Evolutionary conservation across 2,888 invertebrate genomes (phyloP).

Genomic region (Drosophila formosana): DNA sequence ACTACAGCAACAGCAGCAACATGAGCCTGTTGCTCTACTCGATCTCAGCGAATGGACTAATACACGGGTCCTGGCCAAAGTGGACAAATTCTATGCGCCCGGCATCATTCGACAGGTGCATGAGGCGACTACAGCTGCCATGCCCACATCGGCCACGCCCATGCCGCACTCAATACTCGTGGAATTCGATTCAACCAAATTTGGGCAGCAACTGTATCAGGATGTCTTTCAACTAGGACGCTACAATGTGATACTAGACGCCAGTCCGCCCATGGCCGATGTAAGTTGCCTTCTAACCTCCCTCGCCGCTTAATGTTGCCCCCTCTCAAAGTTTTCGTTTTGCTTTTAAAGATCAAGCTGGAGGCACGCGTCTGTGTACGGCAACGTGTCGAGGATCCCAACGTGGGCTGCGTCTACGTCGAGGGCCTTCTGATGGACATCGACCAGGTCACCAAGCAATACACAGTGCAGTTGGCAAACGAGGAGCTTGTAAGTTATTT

Average conservation of each 20-base stretch:
- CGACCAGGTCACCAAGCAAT: conserved; percentile 88
- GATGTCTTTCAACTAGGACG: conserved; percentile 92
- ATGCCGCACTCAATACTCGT: conserved; percentile 90
- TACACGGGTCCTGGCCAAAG: conserved; percentile 95
- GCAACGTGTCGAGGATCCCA: conserved; percentile 88
- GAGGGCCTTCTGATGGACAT: conserved; percentile 93
- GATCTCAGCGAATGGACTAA: conserved; percentile 97
- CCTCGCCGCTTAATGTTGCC: not conserved
- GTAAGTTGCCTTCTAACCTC: conserved; percentile 84
- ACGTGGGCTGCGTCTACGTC: conserved; percentile 90
- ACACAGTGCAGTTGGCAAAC: conserved; percentile 87
- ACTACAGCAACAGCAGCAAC: conserved; percentile 55
- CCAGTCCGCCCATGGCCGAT: conserved; percentile 94
- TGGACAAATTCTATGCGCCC: conserved; percentile 92
- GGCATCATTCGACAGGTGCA: conserved; percentile 93
- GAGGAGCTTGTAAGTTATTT: conserved; percentile 83
- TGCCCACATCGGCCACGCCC: conserved; percentile 33
- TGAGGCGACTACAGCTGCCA: conserved; percentile 75
- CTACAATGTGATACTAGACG: conserved; percentile 96
- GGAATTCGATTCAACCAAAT: conserved; percentile 92
- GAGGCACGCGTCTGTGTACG: conserved; percentile 94
- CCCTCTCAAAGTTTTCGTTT: not conserved
- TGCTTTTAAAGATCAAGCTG: conserved; percentile 88
- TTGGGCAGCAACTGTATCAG: conserved; percentile 89
- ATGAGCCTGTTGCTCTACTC: conserved; percentile 85